Evolutionary conservation across 1,140 invertebrate genomes (phyloP), one percentile per base, ranked within the genome.

Genomic region (Orchestia grillus): DNA sequence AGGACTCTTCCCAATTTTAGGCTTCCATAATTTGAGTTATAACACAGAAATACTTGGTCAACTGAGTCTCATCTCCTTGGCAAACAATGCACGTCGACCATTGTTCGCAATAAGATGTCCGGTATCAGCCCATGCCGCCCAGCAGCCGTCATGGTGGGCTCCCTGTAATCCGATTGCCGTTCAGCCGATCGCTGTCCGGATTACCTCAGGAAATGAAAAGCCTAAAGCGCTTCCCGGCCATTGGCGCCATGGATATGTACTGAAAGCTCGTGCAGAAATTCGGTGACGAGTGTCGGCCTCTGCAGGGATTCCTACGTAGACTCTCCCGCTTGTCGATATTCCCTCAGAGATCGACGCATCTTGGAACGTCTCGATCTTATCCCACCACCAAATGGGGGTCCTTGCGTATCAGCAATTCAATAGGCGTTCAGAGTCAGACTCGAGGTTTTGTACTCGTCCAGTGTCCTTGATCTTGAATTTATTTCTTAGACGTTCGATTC

Each of bases 131-230:
- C 43, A 36, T 42, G 28, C 88, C 11, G 41, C 88, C 88, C 43
- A 90, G 41, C 88, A 41, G 88, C 43, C 92, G 44, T 45, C 43
- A 44, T 36, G 44, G 92, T 44, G 43, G n/a, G 92, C 44, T 44
- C 44, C 43, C 43, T 45, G 92, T 94, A 94, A 94, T 94, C 92
- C 92, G 92, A 94, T 94, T 94, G 92, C 92, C 92, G 92, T 47
- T 47, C 44, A 94, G 92, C 92, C 92, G 92, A 94, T 94, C 92
- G 44, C 43, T 94, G 92, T 94, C 44, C 44, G 44, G 92, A 94
- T 94, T 94, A 94, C 92, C 44, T 94, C 92, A 94, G 92, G 92
- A 94, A 94, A 94, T 94, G 92, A 94, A 94, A 94, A 47, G 92
- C 92, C 92, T 94, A n/a, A 94, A 94, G 92, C 92, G 92, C 92